A percentile compares a stretch with the other conserved stretches of the same genome.
These are phyloP conservation scores for Hoplostethus atlanticus DNA, from an alignment of 2,797 vertebrate species.

Conservation along the genomic window DNA sequence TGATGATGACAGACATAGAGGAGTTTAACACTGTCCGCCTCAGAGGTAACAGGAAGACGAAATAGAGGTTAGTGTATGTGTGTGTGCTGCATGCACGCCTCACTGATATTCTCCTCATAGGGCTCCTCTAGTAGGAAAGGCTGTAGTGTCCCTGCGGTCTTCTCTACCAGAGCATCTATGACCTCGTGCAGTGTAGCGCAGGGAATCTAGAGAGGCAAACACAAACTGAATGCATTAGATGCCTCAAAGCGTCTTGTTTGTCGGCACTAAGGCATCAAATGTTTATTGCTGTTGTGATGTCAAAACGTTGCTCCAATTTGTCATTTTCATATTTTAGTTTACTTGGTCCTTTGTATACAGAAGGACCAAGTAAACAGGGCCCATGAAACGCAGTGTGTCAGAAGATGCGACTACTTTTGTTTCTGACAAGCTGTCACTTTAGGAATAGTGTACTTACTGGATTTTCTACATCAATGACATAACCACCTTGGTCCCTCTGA, in stretches of 20 bases:
- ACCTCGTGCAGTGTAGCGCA: slow-evolving; percentile 89
- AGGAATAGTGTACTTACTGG: slow-evolving; percentile 80
- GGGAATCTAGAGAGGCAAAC: slow-evolving; percentile 74
- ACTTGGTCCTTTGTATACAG: neutral
- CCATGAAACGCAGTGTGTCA: neutral
- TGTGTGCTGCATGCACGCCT: slow-evolving; percentile 42
- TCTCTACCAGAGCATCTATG: slow-evolving; percentile 87
- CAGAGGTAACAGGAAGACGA: neutral
- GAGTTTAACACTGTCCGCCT: neutral
- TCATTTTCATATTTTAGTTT: slow-evolving; percentile 1
- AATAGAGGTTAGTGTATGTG: neutral
- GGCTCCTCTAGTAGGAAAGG: slow-evolving; percentile 88
- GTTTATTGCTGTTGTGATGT: neutral
- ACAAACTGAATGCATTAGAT: neutral
- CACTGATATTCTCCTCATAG: slow-evolving; percentile 90
- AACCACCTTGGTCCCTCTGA: slow-evolving; percentile 83
- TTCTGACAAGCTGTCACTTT: slow-evolving; percentile 1
- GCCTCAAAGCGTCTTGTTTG: neutral
- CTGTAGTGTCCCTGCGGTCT: slow-evolving; percentile 85
- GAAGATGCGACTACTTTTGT: neutral
- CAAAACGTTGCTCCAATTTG: neutral
- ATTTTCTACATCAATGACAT: slow-evolving; percentile 89
- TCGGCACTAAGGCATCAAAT: neutral
- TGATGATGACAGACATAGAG: slow-evolving; percentile 51
- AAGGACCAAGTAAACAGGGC: neutral